Percentiles rank a stretch among this genome's conserved stretches.
Conservation (phyloP, 1,140 invertebrate species). For the Pseudoatta argentina region DNA sequence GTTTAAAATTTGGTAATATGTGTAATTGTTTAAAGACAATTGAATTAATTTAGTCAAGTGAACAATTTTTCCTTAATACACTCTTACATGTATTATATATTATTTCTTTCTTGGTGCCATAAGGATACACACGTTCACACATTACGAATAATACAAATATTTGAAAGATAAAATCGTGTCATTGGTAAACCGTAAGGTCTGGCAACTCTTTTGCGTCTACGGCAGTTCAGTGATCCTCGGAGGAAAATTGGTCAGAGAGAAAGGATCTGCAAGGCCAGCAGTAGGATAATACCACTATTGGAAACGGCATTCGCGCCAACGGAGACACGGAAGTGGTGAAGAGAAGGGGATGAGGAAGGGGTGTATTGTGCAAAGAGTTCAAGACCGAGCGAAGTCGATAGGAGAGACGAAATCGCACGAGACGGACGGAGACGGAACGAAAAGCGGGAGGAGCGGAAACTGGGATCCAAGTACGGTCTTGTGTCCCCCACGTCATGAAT, state of each 20-base stretch:
- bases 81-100: neutral
- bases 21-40: too few species aligned
- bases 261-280: conserved; percentile 58
- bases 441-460: conserved; percentile 50
- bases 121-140: neutral
- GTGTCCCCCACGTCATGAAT: conserved; percentile 82
- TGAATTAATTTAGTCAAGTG: too few species aligned
- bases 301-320: conserved; percentile 38
- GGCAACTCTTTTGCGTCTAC: conserved; percentile 20
- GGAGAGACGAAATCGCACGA: conserved; percentile 26
- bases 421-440: conserved; percentile 37
- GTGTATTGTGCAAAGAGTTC: conserved; percentile 58
- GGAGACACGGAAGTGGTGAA: conserved; percentile 32
- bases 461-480: conserved; percentile 73
- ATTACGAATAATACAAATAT: neutral
- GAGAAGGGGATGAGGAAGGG: neutral
- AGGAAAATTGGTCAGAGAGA: conserved; percentile 62
- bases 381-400: conserved; percentile 39
- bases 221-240: conserved; percentile 16
- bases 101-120: neutral
- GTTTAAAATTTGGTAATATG: too few species aligned
- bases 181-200: conserved; percentile 11
- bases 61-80: too few species aligned
- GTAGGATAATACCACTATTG: conserved; percentile 49
- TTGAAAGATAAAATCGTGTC: conserved; percentile 44